Conservation (phyloP, 2,113 vertebrate species). For the Atrichornis clamosus region DNA sequence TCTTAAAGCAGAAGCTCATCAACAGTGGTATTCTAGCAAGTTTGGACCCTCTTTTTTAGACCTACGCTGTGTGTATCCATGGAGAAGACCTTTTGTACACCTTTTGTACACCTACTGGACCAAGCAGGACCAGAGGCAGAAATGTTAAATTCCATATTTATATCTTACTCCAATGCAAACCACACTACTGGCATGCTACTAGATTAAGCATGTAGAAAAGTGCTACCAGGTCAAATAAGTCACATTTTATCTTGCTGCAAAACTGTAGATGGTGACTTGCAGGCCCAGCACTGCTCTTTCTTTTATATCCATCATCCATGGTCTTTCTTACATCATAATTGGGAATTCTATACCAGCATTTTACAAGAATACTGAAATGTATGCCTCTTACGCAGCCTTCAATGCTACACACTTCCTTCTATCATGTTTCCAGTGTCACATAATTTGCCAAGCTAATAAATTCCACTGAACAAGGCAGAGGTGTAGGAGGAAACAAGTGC, state of each 20-base stretch:
- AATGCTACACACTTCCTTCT: not conserved
- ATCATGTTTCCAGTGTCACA: not conserved
- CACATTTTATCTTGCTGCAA: not conserved
- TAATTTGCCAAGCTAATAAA: not conserved
- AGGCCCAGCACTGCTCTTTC: not conserved
- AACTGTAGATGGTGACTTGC: not conserved
- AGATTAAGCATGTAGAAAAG: not conserved
- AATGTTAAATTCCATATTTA: not conserved
- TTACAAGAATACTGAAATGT: not conserved
- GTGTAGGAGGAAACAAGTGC: not conserved
- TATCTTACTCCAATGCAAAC: not conserved
- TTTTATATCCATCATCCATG: not conserved
- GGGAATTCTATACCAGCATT: not conserved
- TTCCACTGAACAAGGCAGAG: not conserved
- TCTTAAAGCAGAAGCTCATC: not conserved
- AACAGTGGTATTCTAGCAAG: fast-evolving
- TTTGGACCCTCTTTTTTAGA: not conserved
- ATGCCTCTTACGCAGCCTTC: not conserved
- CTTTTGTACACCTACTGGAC: not conserved
- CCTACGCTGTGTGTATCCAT: fast-evolving
- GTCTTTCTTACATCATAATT: fast-evolving
- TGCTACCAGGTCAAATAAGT: not conserved
- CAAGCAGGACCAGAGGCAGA: not conserved
- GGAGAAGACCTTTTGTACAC: not conserved
- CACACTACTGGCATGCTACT: not conserved